A percentile compares a stretch with the other conserved stretches of the same genome.
Conservation (phyloP, 1,140 invertebrate species). For the Micrasema minimum region DNA sequence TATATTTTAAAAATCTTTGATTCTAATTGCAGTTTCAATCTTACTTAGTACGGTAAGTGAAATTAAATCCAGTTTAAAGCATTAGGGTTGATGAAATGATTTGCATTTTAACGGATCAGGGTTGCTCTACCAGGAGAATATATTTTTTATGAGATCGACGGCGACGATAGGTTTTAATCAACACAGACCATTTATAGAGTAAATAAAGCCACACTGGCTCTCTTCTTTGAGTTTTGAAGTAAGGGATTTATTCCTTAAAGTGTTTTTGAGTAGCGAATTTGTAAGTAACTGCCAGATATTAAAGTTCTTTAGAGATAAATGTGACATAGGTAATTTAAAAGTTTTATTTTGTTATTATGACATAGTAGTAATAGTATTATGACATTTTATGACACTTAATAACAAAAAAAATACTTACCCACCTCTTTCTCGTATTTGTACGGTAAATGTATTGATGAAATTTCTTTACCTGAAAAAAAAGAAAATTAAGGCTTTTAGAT, state of each 20-base stretch:
- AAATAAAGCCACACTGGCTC: background rate
- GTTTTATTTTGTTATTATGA: too few species aligned
- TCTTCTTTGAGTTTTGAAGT: background rate
- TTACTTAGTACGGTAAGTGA: too few species aligned
- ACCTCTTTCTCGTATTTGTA: too few species aligned
- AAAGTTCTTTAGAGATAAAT: background rate
- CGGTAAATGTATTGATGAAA: too few species aligned
- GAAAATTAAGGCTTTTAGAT: too few species aligned
- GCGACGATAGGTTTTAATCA: background rate
- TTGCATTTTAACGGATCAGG: constrained; percentile 38
- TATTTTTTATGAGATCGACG: constrained; percentile 8
- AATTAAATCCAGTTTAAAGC: background rate
- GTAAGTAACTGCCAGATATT: background rate
- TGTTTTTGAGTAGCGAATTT: background rate
- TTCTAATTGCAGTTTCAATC: too few species aligned
- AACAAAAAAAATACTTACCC: too few species aligned
- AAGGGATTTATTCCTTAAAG: background rate
- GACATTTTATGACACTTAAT: too few species aligned
- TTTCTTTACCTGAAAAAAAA: too few species aligned
- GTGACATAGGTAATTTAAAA: too few species aligned
- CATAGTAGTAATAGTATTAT: too few species aligned
- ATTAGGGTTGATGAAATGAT: constrained; percentile 37
- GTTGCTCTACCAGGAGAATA: constrained; percentile 35
- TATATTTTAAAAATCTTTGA: too few species aligned
- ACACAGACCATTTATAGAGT: background rate